Evolutionary conservation across 2,113 vertebrate genomes (phyloP), one percentile per base, ranked within the genome.

Genomic region (Siniperca knerii): DNA sequence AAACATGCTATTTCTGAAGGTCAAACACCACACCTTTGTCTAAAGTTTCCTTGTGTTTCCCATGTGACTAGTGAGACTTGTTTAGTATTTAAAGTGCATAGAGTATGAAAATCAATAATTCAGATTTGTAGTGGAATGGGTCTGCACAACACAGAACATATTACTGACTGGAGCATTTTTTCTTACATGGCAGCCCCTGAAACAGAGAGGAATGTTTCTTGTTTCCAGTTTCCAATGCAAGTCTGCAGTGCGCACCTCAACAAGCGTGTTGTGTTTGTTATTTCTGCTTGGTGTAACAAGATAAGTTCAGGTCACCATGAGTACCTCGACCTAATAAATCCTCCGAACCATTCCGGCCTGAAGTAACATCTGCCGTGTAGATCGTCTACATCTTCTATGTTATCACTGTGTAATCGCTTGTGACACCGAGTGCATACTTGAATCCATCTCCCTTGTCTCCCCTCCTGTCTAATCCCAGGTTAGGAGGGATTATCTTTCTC

Each of bases 401-500:
- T 75, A 85, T 88, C 65, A 4, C 55, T 15, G 57, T 69, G 76
- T 92, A 87, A 94, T 90, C 85, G 6, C 77, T 75, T 61, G 81
- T 86, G 86, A 90, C 82, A 89, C 58, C 62, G 72, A 86, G 77
- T 48, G 78, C 82, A 85, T 79, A 87, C 88, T 92, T 87, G 68
- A 87, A 78, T 67, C 83, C 74, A 69, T 90, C 62, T 87, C 83
- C 72, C 75, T 48, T 37, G 58, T 72, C 50, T 71, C 44, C 75
- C 33, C 66, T 73, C 67, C 75, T 66, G 64, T 86, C 71, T 92
- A 89, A 92, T 93, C 85, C 83, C 77, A 89, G 85, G 81, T 84
- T 89, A 67, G 81, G 42, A 48, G 83, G 80, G 93, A 93, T 95
- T 94, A 90, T 83, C 82, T 89, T 90, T 90, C 83, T 82, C 81